Evolutionary conservation across 2,888 invertebrate species (phyloP), one percentile per base, ranked within the genome.

Genomic region (Argyresthia albistria): DNA sequence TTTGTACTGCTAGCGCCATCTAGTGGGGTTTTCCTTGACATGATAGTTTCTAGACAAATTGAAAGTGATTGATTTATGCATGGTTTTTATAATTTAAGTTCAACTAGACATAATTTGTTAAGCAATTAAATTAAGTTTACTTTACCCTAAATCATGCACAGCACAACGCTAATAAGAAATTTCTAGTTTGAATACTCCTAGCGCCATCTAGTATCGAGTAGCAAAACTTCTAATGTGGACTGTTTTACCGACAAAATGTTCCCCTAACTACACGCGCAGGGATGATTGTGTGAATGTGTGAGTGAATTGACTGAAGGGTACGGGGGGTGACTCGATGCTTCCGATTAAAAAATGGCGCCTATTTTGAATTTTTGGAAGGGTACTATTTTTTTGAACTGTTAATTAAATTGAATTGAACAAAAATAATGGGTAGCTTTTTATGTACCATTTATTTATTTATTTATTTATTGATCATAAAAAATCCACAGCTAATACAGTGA

Each of bases 191-290:
- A 39, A 39, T 39, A 11, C 9, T 39, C 3, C 9, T n/a, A 39
- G 39, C 61, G 73, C 62, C 76, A 77, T 71, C 82, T 80, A 56
- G 56, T 57, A 59, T 43, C 56, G 64, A 76, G 66, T 75, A 74
- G 80, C 54, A 12, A 37, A 55, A 65, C 50, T 46, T 37, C 12
- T 36, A 43, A 9, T 51, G 12, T 1, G 25, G 1, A 57, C 78
- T 76, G 74, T 58, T 76, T 73, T 73, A 77, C 61, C 73, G 66
- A 68, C 70, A 47, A 8, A 47, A 52, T 60, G 45, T 60, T 12
- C 46, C 47, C n/a, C 46, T 12, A 25, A 25, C 50, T 14, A 46
- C 37, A 36, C 10, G 14, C 36, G 36, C 48, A 43, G 51, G 42
- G 43, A 14, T 16, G n/a, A 16, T 46, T 60, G 42, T 62, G 36